A percentile compares a stretch with the other conserved stretches of the same genome.
These are phyloP conservation scores for Paracanthobrama guichenoti DNA, from an alignment of 2,113 vertebrate genomes.

Conservation along the genomic window DNA sequence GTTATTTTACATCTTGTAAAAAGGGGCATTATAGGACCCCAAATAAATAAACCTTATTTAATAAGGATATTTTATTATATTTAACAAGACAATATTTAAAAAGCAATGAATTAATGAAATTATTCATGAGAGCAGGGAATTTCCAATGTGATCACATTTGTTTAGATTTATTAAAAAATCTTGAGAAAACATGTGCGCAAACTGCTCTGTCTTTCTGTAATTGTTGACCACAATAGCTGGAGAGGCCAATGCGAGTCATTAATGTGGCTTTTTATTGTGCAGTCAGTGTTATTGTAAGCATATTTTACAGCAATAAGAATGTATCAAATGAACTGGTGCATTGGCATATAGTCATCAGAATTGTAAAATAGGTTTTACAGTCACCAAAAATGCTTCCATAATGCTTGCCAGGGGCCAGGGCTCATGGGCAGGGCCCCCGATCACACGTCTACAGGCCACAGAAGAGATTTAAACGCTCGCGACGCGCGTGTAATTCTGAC, in stretches of 20 bases:
- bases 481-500: not conserved
- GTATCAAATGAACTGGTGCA: too few species aligned
- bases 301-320: not conserved
- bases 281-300: not conserved
- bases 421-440: slow-evolving; percentile 19
- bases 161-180: not conserved
- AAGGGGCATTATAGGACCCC: too few species aligned
- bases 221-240: not conserved
- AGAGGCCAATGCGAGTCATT: not conserved
- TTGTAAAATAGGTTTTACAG: not conserved
- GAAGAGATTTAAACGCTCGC: not conserved
- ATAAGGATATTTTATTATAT: not conserved
- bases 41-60: not conserved
- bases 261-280: not conserved
- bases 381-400: not conserved
- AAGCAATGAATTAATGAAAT: not conserved
- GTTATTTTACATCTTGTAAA: too few species aligned
- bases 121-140: not conserved
- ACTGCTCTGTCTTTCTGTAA: not conserved
- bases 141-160: not conserved
- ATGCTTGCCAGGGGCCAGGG: not conserved
- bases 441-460: slow-evolving; percentile 9
- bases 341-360: not conserved
- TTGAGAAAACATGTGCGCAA: not conserved
- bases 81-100: not conserved